Evolutionary conservation across 2,888 invertebrate species (phyloP), one percentile per base, ranked within the genome.

Genomic region (Dugesia japonica): DNA sequence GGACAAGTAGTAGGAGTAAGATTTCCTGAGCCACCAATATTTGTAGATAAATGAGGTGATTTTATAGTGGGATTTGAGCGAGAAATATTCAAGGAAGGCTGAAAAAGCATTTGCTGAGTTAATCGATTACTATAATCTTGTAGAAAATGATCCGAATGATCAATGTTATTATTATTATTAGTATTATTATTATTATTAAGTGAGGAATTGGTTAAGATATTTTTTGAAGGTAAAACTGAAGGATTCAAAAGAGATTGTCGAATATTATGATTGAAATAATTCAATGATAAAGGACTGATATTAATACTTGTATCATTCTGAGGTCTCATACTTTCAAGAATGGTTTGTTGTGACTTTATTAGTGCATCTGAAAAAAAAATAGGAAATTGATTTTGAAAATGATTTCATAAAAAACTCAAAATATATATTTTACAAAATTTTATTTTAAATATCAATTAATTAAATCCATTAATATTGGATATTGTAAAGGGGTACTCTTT

Each of bases 221-320:
- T 56, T 56, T 56, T 56, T n/a, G 56, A 56, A n/a, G 56, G 56
- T n/a, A 56, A 13, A 9, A 56, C 4, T 9, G 56, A 56, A n/a
- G 56, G 17, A 56, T 56, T 56, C 56, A 56, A 20, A 1, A 56
- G 4, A 20, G 56, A 56, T 23, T 56, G 56, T n/a, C 56, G 56
- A 7, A 56, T 56, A 23, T 56, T 56, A n/a, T 56, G 56, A 56
- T 56, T 56, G n/a, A 56, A 56, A n/a, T 56, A 56, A 56, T 56
- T 56, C 56, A 56, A 9, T 56, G 56, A 56, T 7, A 56, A n/a
- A 56, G 56, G 56, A 56, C 17, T 56, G 1, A 56, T 13, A 56
- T 56, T n/a, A 7, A 56, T n/a, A n/a, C 23, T 56, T 56, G 56
- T n/a, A 7, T 56, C 56, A n/a, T 23, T 56, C 17, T 56, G 56